A percentile compares a stretch with the other conserved stretches of the same genome.
Conservation (phyloP, 2,113 vertebrate genomes). For the Barnardius zonarius region DNA sequence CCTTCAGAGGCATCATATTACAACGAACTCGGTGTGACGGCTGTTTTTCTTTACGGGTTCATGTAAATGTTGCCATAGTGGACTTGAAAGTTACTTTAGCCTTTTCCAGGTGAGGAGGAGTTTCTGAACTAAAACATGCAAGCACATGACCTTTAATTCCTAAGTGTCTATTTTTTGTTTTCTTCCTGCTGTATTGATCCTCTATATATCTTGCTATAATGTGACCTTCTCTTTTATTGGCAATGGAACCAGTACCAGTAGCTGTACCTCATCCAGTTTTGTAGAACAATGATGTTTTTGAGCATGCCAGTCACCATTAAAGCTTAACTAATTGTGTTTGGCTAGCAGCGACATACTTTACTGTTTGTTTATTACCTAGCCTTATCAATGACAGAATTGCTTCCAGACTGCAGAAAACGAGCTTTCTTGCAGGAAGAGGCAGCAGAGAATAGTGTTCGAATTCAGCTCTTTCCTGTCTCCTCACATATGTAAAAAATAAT, state of each 20-base stretch:
- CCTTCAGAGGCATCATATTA: neutral
- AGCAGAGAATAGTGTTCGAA: neutral
- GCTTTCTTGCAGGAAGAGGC: neutral
- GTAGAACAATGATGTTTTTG: neutral
- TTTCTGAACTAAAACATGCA: neutral
- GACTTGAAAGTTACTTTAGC: neutral
- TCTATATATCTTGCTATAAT: neutral
- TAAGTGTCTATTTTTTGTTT: neutral
- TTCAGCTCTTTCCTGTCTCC: neutral
- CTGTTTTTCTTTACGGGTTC: neutral
- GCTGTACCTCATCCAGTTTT: neutral
- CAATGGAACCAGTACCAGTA: neutral
- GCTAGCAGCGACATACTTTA: neutral
- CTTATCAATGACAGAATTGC: neutral
- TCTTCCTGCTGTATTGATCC: neutral
- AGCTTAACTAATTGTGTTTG: neutral
- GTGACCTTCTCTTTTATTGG: neutral
- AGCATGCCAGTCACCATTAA: neutral
- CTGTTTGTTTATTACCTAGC: neutral
- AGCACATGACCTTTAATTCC: neutral
- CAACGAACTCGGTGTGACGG: neutral
- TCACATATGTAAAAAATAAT: neutral
- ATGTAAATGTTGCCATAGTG: neutral
- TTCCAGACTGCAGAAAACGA: conserved; percentile 3
- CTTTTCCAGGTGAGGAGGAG: neutral